Conservation (phyloP, 2,888 invertebrate species). For the Brassicogethes aeneus region DNA sequence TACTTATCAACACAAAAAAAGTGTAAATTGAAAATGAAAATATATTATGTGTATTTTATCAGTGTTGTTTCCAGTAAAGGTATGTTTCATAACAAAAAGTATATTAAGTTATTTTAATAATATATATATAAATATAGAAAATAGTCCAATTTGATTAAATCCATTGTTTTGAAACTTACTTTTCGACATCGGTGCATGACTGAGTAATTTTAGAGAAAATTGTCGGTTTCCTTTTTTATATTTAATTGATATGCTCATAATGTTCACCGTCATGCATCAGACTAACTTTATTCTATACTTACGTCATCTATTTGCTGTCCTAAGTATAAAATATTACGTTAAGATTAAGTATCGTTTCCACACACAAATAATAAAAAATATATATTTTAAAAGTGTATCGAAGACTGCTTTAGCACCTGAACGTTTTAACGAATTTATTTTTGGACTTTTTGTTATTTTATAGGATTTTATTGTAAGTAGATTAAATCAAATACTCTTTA, state of each 20-base stretch:
- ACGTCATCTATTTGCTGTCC: background rate
- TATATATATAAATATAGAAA: slow-evolving; percentile 15
- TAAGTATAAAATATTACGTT: background rate
- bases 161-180: slow-evolving; percentile 3
- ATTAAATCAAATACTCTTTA: background rate
- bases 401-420: background rate
- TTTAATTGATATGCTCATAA: background rate
- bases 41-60: slow-evolving; percentile 28
- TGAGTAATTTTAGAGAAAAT: slow-evolving; percentile 2
- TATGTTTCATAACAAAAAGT: slow-evolving; percentile 22
- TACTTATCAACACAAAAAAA: slow-evolving; percentile 10
- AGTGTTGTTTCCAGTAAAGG: slow-evolving; percentile 23
- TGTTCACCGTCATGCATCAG: background rate
- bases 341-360: background rate
- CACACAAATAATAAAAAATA: background rate
- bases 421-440: background rate
- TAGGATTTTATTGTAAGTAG: background rate
- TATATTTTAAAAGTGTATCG: background rate
- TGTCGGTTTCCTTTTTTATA: background rate
- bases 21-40: slow-evolving; percentile 24
- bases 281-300: background rate
- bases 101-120: slow-evolving; percentile 6
- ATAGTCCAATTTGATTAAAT: background rate
- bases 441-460: slow-evolving; percentile 10
- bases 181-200: slow-evolving; percentile 18